These are phyloP conservation scores for Macrobrachium rosenbergii DNA, from an alignment of 1,140 invertebrate genomes.

Conservation along the genomic window DNA sequence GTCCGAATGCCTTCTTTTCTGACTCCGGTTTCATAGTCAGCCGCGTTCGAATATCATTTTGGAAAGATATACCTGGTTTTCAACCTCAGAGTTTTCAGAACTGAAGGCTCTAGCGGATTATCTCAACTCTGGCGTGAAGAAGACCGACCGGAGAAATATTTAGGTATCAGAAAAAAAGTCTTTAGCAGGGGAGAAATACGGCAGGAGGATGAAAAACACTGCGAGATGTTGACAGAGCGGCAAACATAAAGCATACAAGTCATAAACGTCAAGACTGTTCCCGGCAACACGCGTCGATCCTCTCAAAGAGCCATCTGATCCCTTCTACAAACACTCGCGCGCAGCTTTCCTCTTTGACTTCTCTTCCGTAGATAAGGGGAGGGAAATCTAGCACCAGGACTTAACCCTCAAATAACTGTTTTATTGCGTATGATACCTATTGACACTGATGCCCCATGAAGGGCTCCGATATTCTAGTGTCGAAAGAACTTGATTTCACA, in stretches of 20 bases:
- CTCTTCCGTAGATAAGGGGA: neutral
- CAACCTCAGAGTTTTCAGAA: neutral
- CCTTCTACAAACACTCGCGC: conserved; percentile 38
- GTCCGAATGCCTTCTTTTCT: conserved; percentile 26
- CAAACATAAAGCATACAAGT: conserved; percentile 39
- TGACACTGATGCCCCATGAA: too few relatives aligned
- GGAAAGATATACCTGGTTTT: neutral
- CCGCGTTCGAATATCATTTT: neutral
- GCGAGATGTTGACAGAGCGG: conserved; percentile 8
- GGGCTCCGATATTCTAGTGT: too few relatives aligned
- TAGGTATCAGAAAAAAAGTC: neutral
- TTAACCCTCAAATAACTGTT: neutral
- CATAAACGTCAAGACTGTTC: conserved; percentile 55
- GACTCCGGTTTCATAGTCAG: conserved; percentile 9
- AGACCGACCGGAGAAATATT: neutral
- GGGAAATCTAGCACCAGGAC: neutral
- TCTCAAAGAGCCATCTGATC: conserved; percentile 54
- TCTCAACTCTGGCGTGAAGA: neutral
- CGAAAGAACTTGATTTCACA: too few relatives aligned
- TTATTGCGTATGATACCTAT: neutral
- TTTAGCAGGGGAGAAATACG: neutral
- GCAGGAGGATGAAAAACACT: neutral
- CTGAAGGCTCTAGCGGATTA: neutral
- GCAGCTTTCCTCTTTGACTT: conserved; percentile 16
- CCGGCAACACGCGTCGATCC: conserved; percentile 58